These are phyloP conservation scores for Callyntrura sp. DNA, from an alignment of 2,888 invertebrate genomes.

Conservation along the genomic window DNA sequence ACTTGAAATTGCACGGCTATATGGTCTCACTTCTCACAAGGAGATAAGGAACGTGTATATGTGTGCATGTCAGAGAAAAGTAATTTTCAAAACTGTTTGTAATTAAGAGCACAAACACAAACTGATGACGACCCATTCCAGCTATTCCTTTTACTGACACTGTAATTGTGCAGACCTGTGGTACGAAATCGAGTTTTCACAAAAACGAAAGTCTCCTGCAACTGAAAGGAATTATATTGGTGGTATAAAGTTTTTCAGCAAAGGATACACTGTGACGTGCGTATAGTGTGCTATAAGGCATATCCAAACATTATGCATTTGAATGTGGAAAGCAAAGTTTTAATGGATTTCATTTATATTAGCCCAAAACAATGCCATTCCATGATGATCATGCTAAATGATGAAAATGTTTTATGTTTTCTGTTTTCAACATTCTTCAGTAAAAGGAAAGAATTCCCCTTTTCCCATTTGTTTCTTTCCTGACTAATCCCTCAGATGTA, in stretches of 20 bases:
- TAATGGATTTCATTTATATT: conserved; percentile 67
- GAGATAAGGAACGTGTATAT: background rate
- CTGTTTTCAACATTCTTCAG: background rate
- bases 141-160: background rate
- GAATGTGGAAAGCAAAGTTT: conserved; percentile 11
- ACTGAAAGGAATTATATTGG: background rate
- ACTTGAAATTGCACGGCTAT: background rate
- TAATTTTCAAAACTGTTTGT: conserved; percentile 49
- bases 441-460: conserved; percentile 31
- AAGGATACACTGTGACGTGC: background rate
- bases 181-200: conserved; percentile 33
- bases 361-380: conserved; percentile 41
- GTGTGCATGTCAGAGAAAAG: conserved; percentile 30
- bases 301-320: background rate
- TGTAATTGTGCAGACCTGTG: conserved; percentile 1
- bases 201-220: conserved; percentile 20
- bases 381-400: conserved; percentile 9
- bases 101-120: conserved; percentile 39
- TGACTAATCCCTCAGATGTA: conserved; percentile 22
- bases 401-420: conserved; percentile 28
- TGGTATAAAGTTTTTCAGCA: background rate
- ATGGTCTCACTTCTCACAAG: background rate
- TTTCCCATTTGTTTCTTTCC: background rate
- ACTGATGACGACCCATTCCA: conserved; percentile 17
- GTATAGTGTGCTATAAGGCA: background rate